Evolutionary conservation across 2,113 vertebrate species (phyloP).

Genomic region (Myocastor coypus): DNA sequence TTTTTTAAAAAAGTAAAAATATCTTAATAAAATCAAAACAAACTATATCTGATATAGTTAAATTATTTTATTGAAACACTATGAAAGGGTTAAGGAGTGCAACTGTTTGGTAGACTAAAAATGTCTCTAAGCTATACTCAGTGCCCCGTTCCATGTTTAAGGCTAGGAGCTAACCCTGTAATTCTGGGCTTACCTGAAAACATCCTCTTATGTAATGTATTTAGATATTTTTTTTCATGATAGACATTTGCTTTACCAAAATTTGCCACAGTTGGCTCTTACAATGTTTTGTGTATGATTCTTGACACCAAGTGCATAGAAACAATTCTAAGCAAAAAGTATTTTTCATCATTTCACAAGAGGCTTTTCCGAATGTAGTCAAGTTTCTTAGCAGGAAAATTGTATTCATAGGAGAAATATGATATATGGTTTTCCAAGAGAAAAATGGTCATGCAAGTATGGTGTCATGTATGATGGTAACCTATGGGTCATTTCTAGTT

Average conservation of each 20-base stretch:
- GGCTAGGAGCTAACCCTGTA: not conserved
- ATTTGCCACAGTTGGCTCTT: not conserved
- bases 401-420: slow-evolving; percentile 52
- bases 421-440: not conserved
- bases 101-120: slow-evolving; percentile 41
- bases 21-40: slow-evolving; percentile 16
- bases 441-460: slow-evolving; percentile 13
- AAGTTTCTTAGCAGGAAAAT: slow-evolving; percentile 49
- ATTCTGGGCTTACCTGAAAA: not conserved
- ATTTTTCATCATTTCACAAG: slow-evolving; percentile 35
- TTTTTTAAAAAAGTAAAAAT: not conserved
- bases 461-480: slow-evolving; percentile 23
- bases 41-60: not conserved
- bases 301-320: not conserved
- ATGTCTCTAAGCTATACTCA: not conserved
- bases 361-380: slow-evolving; percentile 22
- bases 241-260: not conserved
- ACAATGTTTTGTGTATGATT: not conserved
- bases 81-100: not conserved
- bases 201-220: not conserved
- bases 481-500: slow-evolving; percentile 1
- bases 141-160: not conserved
- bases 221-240: slow-evolving; percentile 38
- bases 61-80: slow-evolving; percentile 28
- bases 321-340: slow-evolving; percentile 29